Evolutionary conservation across 2,113 vertebrate species (phyloP).

Genomic region (Noctilio leporinus): DNA sequence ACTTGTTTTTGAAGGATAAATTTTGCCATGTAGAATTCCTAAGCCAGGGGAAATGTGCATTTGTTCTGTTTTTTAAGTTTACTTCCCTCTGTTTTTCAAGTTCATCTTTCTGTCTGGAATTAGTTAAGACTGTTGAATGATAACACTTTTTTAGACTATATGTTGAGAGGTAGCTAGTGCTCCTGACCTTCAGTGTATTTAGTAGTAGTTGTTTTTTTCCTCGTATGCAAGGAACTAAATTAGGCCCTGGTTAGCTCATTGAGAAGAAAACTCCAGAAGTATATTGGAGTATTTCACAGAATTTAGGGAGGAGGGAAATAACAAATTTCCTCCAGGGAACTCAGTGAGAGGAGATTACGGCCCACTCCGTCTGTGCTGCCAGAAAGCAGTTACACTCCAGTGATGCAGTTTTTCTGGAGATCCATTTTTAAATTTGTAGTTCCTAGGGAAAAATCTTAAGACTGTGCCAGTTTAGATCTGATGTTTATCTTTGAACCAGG

Average conservation of each 20-base stretch:
- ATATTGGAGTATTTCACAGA: neutral
- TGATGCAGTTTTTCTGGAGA: neutral
- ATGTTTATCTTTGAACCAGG: neutral
- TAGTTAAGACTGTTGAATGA: neutral
- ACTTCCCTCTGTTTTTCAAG: neutral
- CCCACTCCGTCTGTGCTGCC: neutral
- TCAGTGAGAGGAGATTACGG: neutral
- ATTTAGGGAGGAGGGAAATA: neutral
- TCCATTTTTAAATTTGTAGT: constrained; percentile 22
- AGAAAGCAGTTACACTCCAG: neutral
- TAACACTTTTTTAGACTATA: neutral
- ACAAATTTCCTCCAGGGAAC: neutral
- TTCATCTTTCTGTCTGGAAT: constrained; percentile 1
- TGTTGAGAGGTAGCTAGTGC: neutral
- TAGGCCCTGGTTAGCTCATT: neutral
- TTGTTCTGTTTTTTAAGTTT: neutral
- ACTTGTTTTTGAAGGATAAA: neutral
- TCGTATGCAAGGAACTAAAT: neutral
- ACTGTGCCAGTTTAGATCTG: neutral
- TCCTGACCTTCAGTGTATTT: neutral
- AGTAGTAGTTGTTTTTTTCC: neutral
- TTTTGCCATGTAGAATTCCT: constrained; percentile 6
- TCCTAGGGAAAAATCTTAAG: neutral
- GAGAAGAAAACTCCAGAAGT: neutral
- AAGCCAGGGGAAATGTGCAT: neutral